Evolutionary conservation across 2,797 vertebrate species (phyloP), one percentile per base, ranked within the genome.

Genomic region (Enteromius argenteus): DNA sequence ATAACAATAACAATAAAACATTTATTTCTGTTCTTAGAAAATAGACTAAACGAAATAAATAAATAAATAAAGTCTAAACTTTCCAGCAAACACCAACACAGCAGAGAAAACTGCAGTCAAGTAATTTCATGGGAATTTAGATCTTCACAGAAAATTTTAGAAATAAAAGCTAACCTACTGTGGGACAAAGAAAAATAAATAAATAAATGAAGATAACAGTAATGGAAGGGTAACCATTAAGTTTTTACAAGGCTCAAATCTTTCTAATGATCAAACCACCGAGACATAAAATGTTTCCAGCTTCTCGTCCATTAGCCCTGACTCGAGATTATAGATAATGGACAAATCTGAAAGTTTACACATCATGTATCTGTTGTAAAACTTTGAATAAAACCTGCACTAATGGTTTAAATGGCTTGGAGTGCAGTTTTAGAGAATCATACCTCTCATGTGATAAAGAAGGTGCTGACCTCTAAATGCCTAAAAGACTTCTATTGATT

Each of bases 251-350:
- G 79, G 80, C 32, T 49, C 42, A 68, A 53, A 58, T 58, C 73
- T 80, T 71, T 83, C 79, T 64, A 83, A 81, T 64, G 83, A 85
- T 68, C 87, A 85, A 46, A 78, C 85, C 75, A 71, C 80, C 74
- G 74, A 78, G 60, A 87, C 53, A 81, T 67, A 87, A 71, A 87
- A 81, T 64, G 53, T 56, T 74, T 86, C 49, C 46, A 79, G 69
- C 84, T 60, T 80, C 71, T 86, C 68, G 64, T 88, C 72, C 74
- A 87, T 89, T 86, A 87, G 74, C 80, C 66, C n/a, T 32, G 66
- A 78, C 56, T 64, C 64, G 56, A 72, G 51, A 84, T 82, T 60
- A 76, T 77, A 72, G 56, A 79, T 83, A 71, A 81, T 35, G 79
- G 79, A 87, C 42, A 75, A 67, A 85, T 87, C 42, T 69, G 21